These are phyloP conservation scores for Nephrocerus scutellatus DNA, from an alignment of 2,888 invertebrate genomes.

Conservation along the genomic window DNA sequence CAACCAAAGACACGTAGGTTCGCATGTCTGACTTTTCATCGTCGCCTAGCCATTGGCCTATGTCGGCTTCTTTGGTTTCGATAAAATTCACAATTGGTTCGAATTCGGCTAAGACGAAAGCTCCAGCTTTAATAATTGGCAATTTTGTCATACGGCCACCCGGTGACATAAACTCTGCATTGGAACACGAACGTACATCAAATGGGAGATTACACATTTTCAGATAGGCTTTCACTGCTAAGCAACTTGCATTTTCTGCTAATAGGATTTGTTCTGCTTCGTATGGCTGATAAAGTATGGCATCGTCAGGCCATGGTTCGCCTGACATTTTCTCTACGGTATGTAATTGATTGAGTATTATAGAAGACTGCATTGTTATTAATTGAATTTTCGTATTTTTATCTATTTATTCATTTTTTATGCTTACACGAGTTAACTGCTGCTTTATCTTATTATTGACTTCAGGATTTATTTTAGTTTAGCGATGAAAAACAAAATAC, in stretches of 20 bases:
- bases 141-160: slow-evolving; percentile 67
- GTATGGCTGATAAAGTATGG: slow-evolving; percentile 78
- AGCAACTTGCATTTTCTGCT: slow-evolving; percentile 88
- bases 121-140: slow-evolving; percentile 87
- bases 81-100: slow-evolving; percentile 88
- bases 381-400: too few relatives aligned
- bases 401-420: too few relatives aligned
- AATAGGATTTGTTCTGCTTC: slow-evolving; percentile 90
- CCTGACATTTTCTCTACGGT: slow-evolving; percentile 54
- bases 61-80: slow-evolving; percentile 70
- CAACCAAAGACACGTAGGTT: slow-evolving; percentile 86
- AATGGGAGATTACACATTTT: slow-evolving; percentile 86
- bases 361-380: slow-evolving; percentile 36
- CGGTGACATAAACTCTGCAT: slow-evolving; percentile 96
- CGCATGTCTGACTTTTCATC: slow-evolving; percentile 84
- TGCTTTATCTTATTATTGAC: too few relatives aligned
- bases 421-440: too few relatives aligned
- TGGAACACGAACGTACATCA: slow-evolving; percentile 72
- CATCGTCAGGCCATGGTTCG: slow-evolving; percentile 87
- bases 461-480: too few relatives aligned
- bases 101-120: slow-evolving; percentile 81
- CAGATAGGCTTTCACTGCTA: slow-evolving; percentile 87
- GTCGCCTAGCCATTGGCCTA: slow-evolving; percentile 64
- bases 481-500: too few relatives aligned
- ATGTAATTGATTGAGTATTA: slow-evolving; percentile 38